Base-by-base conservation (phyloP, 2,888 invertebrate genomes). In the Merodon equestris region DNA sequence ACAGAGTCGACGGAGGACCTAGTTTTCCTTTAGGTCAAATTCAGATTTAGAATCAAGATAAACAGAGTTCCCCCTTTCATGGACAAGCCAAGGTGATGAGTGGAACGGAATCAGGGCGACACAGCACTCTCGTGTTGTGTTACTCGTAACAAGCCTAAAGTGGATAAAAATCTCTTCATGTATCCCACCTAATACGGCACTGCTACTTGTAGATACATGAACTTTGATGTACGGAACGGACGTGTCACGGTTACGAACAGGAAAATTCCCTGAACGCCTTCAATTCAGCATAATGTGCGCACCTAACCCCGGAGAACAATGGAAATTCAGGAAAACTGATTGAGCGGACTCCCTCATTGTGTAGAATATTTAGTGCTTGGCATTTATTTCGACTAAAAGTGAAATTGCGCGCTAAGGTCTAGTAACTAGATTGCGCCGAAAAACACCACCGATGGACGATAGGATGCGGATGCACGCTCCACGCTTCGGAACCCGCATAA, bases 301-400 rank as follows among this genome's bases (percentile, higher is more conserved):
- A 19, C 36, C 15, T 7, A 15, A 3, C 13, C n/a, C n/a, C n/a
- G n/a, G n/a, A n/a, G n/a, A n/a, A n/a, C 19, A 1, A 27, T 42
- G 5, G 9, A 13, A 44, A 42, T 17, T 19, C 3, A 27, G 2
- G 27, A 27, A 27, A 4, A 27, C 27, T 4, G 27, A 27, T 4
- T 27, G 3, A 27, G 27, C 7, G 27, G 27, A 27, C n/a, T n/a
- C n/a, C n/a, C n/a, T n/a, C n/a, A n/a, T 27, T 27, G 27, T 2
- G 27, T 7, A 7, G 7, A 27, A 27, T 27, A 27, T 27, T 7
- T 27, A 27, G 27, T 71, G 57, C 42, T 57, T 51, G 40, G 51
- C 54, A 64, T 68, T 73, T 68, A 63, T 61, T 74, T 74, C 51
- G 51, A 74, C 68, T 79, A 79, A 79, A 79, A 79, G 79, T 79